phyloP scores from a whole-genome alignment of 92 coral and sea anemone species.

The Porites divaricata region DNA sequence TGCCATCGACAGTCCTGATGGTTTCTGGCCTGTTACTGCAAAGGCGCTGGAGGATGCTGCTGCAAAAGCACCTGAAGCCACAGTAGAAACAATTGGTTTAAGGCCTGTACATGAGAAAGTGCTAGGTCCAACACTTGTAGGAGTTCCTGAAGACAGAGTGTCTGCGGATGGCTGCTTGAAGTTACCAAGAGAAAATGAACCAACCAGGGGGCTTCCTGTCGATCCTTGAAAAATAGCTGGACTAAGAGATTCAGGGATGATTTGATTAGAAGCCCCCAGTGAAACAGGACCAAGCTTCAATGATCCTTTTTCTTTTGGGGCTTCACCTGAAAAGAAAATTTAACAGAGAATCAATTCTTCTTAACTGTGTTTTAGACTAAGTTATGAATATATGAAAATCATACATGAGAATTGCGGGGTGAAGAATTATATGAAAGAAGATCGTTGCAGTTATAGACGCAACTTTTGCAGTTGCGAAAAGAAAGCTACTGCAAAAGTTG shows the following conservation, averaged over 20 bases:
- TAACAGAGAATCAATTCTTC: background rate
- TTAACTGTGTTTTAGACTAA: no score
- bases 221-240: background rate
- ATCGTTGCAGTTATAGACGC: no score
- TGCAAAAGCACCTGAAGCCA: background rate
- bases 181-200: background rate
- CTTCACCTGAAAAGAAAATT: background rate
- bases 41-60: conserved; percentile 1
- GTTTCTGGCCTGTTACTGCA: conserved; percentile 2
- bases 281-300: background rate
- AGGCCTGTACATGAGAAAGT: background rate
- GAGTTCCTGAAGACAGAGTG: background rate
- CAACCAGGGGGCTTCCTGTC: background rate
- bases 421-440: no score
- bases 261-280: background rate
- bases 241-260: background rate
- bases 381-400: no score
- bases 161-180: conserved; percentile 13
- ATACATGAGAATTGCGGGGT: no score
- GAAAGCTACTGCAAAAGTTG: no score
- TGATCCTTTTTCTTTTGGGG: background rate
- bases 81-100: background rate
- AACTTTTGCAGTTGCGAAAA: no score
- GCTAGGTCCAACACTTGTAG: background rate
- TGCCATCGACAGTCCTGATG: background rate